Evolutionary conservation across 2,113 vertebrate genomes (phyloP), one percentile per base, ranked within the genome.

Genomic region (Bungarus multicinctus): DNA sequence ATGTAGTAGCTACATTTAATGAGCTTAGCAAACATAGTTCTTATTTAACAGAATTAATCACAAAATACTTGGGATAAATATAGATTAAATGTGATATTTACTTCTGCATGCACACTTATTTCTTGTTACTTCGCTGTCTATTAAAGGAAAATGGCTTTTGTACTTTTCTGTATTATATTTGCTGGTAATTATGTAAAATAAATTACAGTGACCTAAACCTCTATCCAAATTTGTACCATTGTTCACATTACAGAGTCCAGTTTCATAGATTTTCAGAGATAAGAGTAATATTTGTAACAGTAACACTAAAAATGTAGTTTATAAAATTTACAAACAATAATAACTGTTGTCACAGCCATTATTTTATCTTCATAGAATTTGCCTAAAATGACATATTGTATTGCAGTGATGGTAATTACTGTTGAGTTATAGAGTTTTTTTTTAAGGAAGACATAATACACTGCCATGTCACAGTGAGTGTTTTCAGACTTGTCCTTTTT

Each of bases 1-100:
- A 85, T 89, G 85, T 22, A 47, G 16, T 55, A 89, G 81, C 27
- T 85, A 85, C 47, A 57, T 89, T 89, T 89, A 34, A 93, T 93
- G 43, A 93, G 6, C 11, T 47, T 34, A 60, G 20, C 34, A 93
- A 45, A 39, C 11, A 89, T 34, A 50, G 18, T 3, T 85, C 39
- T 16, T 39, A 50, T 93, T 69, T 85, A 52, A 23, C n/a, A 55
- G 27, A 89, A 92, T 89, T 55, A 55, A 4, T 18, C 18, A 81
- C 50, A 23, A 45, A 81, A 54, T 43, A 34, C 2, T 12, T 92
- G 9, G 9, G 23, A 89, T 74, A 69, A n/a, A 22, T 2, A 30
- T 27, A 14, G 52, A 81, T 27, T 23, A n/a, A 47, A 18, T 43
- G 34, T 34, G 18, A 9, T 60, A 57, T 22, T 64, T 18, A 52